phyloP scores from a whole-genome alignment of 2,888 invertebrate species.

The Neoascia interrupta region DNA sequence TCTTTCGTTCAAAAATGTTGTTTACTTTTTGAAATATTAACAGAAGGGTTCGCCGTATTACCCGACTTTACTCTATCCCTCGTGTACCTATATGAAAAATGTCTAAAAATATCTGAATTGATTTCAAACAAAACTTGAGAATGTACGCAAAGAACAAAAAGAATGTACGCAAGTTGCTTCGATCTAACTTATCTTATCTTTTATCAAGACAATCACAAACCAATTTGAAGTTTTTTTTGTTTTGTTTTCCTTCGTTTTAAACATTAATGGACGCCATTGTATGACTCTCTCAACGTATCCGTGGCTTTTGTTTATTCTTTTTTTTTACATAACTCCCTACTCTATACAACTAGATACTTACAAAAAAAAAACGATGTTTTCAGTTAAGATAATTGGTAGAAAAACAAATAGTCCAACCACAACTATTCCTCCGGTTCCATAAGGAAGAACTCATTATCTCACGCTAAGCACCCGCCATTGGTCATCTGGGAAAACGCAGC shows the following conservation, averaged over 20 bases:
- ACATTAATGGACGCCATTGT: conserved; percentile 61
- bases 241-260: no score
- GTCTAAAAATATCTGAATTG: no score
- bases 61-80: no score
- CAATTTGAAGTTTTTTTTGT: conserved; percentile 5
- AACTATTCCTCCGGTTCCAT: conserved; percentile 57
- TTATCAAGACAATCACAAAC: conserved; percentile 15
- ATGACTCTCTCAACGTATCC: conserved; percentile 50
- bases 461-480: conserved; percentile 79
- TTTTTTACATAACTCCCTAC: conserved; percentile 27
- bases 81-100: no score
- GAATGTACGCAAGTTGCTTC: no score
- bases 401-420: conserved; percentile 55
- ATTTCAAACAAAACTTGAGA: no score
- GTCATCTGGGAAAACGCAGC: conserved; percentile 77
- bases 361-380: conserved; percentile 3
- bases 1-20: no score
- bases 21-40: no score
- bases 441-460: conserved; percentile 73
- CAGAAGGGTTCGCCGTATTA: no score
- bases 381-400: conserved; percentile 61
- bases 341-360: conserved; percentile 52
- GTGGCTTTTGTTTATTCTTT: conserved; percentile 49
- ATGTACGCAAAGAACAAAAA: no score
- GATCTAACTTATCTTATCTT: not conserved